Percentiles rank a stretch among this genome's conserved stretches.
Conservation (phyloP, 2,888 invertebrate genomes). For the Drosophila neonasuta region DNA sequence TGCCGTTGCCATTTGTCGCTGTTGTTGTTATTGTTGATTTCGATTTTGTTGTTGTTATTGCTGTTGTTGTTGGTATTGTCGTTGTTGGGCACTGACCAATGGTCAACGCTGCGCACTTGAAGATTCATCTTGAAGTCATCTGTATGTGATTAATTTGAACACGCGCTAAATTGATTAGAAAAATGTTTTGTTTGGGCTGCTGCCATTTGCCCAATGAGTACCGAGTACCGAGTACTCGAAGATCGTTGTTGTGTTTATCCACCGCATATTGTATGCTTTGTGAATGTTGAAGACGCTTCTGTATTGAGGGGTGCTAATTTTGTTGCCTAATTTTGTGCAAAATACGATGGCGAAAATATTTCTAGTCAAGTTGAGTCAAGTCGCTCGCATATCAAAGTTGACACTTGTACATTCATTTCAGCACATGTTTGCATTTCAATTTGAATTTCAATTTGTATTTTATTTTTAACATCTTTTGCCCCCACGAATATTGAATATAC, state of each 20-base stretch:
- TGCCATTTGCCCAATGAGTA: slow-evolving; percentile 38
- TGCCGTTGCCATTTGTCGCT: slow-evolving; percentile 4
- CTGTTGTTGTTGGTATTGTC: slow-evolving; percentile 22
- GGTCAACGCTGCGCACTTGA: slow-evolving; percentile 52
- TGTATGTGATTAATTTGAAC: slow-evolving; percentile 69
- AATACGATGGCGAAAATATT: slow-evolving; percentile 53
- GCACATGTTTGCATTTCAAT: slow-evolving; percentile 72
- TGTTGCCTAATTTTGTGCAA: slow-evolving; percentile 51
- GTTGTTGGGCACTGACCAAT: slow-evolving; percentile 39
- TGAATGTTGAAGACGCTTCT: too few species aligned
- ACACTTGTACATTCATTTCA: slow-evolving; percentile 72
- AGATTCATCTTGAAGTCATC: slow-evolving; percentile 57
- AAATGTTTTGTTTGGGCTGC: slow-evolving; percentile 60
- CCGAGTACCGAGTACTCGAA: slow-evolving; percentile 4
- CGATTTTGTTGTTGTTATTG: neutral
- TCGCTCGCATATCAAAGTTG: slow-evolving; percentile 70
- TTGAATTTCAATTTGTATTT: slow-evolving; percentile 51
- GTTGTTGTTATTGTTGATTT: slow-evolving; percentile 9
- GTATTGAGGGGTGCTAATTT: slow-evolving; percentile 28
- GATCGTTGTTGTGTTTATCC: slow-evolving; percentile 42
- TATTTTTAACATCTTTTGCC: slow-evolving; percentile 43
- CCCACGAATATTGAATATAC: slow-evolving; percentile 6
- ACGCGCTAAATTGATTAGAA: slow-evolving; percentile 64
- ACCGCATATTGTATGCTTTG: slow-evolving; percentile 5
- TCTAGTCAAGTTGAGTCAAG: slow-evolving; percentile 68